Percentiles rank a stretch among this genome's conserved stretches.
Evolutionary conservation across 2,113 vertebrate genomes (phyloP).

Genomic region (Lasiurus borealis): DNA sequence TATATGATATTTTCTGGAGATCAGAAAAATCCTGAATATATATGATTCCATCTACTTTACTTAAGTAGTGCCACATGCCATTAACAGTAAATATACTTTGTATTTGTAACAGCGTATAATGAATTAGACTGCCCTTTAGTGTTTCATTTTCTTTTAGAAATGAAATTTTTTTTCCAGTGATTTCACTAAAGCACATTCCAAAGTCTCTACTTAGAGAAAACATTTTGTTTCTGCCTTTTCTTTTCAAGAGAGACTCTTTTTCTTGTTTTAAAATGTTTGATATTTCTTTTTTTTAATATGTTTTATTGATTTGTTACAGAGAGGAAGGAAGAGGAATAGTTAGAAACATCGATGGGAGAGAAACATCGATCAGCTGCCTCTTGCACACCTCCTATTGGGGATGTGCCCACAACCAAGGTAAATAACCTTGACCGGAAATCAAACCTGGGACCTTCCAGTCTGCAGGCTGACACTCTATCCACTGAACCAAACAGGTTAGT

Average conservation of each 20-base stretch:
- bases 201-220: neutral
- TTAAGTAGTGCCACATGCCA: neutral
- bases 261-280: neutral
- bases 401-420: no score
- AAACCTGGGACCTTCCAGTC: no score
- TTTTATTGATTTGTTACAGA: no score
- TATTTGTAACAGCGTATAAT: neutral
- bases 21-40: neutral
- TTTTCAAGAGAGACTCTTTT: neutral
- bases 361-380: no score
- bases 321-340: no score
- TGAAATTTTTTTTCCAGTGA: neutral
- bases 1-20: neutral
- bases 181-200: neutral
- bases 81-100: neutral
- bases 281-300: neutral
- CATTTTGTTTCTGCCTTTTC: neutral
- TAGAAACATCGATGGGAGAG: no score
- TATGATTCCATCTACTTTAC: neutral
- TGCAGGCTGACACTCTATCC: no score
- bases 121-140: neutral
- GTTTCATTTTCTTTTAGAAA: constrained; percentile 27
- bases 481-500: no score
- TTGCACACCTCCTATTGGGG: no score
- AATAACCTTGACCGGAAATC: no score